These are phyloP conservation scores for Neoarius graeffei DNA, from an alignment of 2,113 vertebrate species.

Conservation along the genomic window DNA sequence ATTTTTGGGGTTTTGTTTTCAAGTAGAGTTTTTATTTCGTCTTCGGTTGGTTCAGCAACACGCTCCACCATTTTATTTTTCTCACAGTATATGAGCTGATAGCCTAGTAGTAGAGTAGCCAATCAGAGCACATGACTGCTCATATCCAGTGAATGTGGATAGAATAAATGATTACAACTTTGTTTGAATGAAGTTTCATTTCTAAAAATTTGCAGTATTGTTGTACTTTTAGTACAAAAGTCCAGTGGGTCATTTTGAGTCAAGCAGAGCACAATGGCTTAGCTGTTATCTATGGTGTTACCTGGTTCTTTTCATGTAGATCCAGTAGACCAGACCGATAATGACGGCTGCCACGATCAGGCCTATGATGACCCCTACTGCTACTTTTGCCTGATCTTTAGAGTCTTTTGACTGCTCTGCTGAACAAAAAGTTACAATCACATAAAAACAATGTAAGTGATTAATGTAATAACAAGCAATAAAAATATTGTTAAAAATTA, in stretches of 20 bases:
- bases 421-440: conserved; percentile 25
- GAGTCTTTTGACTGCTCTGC: conserved; percentile 64
- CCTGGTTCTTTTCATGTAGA: conserved; percentile 94
- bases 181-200: background rate
- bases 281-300: conserved; percentile 57
- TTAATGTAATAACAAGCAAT: conserved; percentile 52
- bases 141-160: too few relatives aligned
- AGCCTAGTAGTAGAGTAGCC: too few relatives aligned
- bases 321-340: conserved; percentile 84
- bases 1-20: too few relatives aligned
- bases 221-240: background rate
- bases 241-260: background rate
- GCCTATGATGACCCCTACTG: conserved; percentile 89
- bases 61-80: too few relatives aligned
- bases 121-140: too few relatives aligned
- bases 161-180: background rate
- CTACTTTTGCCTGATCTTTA: conserved; percentile 84
- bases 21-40: too few relatives aligned
- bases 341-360: conserved; percentile 83
- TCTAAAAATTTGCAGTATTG: background rate
- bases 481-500: conserved; percentile 39
- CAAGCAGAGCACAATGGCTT: background rate
- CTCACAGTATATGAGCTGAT: too few relatives aligned
- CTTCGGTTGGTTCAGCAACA: too few relatives aligned
- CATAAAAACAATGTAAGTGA: background rate